Conservation (phyloP, 1,140 invertebrate species). For the Delia radicum region DNA sequence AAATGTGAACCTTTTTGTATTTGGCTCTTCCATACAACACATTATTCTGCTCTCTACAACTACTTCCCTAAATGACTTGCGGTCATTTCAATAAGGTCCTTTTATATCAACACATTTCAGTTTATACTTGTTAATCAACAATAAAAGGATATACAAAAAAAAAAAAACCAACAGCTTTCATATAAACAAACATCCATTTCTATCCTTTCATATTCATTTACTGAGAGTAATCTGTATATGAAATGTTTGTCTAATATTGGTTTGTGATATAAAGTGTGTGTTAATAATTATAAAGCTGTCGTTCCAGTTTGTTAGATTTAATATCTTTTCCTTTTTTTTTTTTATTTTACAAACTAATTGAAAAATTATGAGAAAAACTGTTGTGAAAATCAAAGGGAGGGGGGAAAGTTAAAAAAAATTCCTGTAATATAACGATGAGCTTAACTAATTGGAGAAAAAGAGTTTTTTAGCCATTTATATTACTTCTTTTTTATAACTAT, state of each 20-base stretch:
- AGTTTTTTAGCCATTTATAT: too few relatives aligned
- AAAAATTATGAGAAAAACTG: conserved; percentile 14
- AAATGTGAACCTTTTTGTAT: neutral
- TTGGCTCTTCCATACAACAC: neutral
- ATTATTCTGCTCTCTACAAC: neutral
- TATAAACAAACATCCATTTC: neutral
- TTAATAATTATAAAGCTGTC: neutral
- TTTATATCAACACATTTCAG: conserved; percentile 13
- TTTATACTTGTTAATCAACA: conserved; percentile 13
- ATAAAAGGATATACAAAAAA: neutral
- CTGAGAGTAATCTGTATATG: neutral
- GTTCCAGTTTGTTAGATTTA: neutral
- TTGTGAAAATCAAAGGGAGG: too few relatives aligned
- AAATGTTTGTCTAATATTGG: neutral
- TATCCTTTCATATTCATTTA: neutral
- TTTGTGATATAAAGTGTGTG: conserved; percentile 13
- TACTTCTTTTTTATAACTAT: too few relatives aligned
- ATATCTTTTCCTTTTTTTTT: neutral
- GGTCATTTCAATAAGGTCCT: conserved; percentile 15
- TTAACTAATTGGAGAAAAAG: conserved; percentile 16
- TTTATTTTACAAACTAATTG: neutral
- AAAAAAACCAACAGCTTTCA: too few relatives aligned
- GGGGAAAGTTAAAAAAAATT: too few relatives aligned
- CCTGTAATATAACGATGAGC: too few relatives aligned
- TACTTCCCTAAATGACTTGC: neutral